Percentiles rank a stretch among this genome's conserved stretches.
phyloP scores from a whole-genome alignment of 2,113 vertebrate species.

The Cathartes aura region DNA sequence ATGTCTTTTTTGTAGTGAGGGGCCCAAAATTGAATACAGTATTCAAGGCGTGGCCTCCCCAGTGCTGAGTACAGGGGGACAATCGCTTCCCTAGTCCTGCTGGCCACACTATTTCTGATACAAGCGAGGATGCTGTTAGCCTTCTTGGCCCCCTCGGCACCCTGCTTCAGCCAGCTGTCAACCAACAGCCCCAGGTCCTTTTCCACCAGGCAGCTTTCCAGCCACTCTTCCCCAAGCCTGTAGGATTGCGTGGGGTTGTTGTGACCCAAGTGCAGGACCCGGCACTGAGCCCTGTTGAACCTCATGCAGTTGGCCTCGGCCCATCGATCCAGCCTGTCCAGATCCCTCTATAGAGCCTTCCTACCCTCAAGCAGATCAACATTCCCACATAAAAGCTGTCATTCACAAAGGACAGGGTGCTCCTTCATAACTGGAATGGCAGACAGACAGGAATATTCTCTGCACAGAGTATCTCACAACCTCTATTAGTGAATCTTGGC shows the following conservation, averaged over 20 bases:
- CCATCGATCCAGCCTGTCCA: not conserved
- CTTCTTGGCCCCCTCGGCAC: no score
- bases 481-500: not conserved
- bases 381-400: not conserved
- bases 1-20: not conserved
- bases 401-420: not conserved
- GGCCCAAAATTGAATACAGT: not conserved
- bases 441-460: not conserved
- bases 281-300: not conserved
- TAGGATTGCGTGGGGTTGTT: not conserved
- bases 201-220: no score
- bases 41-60: no score
- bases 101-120: no score
- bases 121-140: no score
- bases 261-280: not conserved
- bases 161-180: no score
- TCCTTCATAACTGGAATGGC: not conserved
- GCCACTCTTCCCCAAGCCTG: not conserved
- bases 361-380: not conserved
- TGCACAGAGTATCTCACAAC: not conserved
- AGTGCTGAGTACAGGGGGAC: no score
- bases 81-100: no score
- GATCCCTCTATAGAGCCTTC: not conserved
- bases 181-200: no score
- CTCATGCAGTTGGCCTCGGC: fast-evolving